Conservation (phyloP, 1,140 invertebrate species). For the Dysdera silvatica region DNA sequence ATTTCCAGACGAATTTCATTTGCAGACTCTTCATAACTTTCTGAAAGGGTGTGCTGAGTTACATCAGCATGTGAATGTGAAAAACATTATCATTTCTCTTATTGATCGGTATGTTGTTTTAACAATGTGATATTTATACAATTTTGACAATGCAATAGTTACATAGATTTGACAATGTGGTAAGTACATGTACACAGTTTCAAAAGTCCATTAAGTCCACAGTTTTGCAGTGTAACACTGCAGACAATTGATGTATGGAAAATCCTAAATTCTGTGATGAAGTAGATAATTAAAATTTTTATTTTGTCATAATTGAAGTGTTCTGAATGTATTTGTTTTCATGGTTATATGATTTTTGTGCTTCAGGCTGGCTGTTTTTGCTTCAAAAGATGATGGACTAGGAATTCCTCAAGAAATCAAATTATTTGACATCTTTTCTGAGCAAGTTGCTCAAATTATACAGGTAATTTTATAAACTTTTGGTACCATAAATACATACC, state of each 20-base stretch:
- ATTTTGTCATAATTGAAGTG: too few species aligned
- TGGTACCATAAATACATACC: too few species aligned
- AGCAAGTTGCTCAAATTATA: slow-evolving; percentile 91
- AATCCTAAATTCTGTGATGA: too few species aligned
- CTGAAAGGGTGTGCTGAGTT: slow-evolving; percentile 94
- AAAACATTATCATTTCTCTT: slow-evolving; percentile 94
- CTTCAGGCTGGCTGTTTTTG: slow-evolving; percentile 54
- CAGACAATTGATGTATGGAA: too few species aligned
- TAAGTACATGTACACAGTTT: too few species aligned
- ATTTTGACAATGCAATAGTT: neutral
- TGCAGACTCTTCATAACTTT: slow-evolving; percentile 89
- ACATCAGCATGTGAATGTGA: slow-evolving; percentile 91
- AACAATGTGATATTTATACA: neutral
- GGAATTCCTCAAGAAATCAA: slow-evolving; percentile 80
- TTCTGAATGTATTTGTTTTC: too few species aligned
- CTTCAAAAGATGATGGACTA: slow-evolving; percentile 53
- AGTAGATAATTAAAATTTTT: too few species aligned
- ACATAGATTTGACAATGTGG: too few species aligned
- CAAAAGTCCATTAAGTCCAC: too few species aligned
- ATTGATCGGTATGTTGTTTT: slow-evolving; percentile 75
- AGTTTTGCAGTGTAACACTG: too few species aligned
- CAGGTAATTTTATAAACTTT: slow-evolving; percentile 63
- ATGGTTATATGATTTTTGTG: slow-evolving; percentile 1
- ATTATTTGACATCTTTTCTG: slow-evolving; percentile 97
- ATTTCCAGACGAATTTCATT: slow-evolving; percentile 98